phyloP scores from a whole-genome alignment of 2,797 vertebrate species.

The Prunella strophiata region DNA sequence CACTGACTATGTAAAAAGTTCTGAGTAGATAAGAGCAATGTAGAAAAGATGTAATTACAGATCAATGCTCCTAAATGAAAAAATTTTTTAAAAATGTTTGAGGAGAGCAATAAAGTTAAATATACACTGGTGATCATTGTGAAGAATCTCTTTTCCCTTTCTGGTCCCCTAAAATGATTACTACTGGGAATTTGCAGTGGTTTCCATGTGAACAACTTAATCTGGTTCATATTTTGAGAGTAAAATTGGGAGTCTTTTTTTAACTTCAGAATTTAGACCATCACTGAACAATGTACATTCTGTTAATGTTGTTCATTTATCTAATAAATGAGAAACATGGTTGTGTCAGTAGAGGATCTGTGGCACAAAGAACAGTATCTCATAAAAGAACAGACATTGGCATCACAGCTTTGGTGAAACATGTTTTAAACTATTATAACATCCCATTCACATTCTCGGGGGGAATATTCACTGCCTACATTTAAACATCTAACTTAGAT shows the following conservation, averaged over 20 bases:
- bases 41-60: neutral
- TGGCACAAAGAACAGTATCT: neutral
- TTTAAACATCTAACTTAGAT: constrained; percentile 45
- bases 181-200: constrained; percentile 1
- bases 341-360: neutral
- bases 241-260: constrained; percentile 2
- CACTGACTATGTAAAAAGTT: neutral
- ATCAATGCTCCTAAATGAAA: neutral
- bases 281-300: neutral
- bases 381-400: neutral
- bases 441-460: neutral
- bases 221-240: constrained; percentile 27
- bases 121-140: neutral
- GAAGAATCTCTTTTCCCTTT: constrained; percentile 15
- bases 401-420: neutral
- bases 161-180: neutral
- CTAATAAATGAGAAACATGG: constrained; percentile 39
- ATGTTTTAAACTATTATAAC: constrained; percentile 20
- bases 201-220: constrained; percentile 52
- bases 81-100: neutral
- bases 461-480: neutral
- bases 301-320: constrained; percentile 26
- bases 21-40: neutral
- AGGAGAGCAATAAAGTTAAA: neutral
- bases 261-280: constrained; percentile 13